Evolutionary conservation across 92 coral and sea anemone genomes (phyloP), one percentile per base, ranked within the genome.

Genomic region (Zoanthus gigantus): DNA sequence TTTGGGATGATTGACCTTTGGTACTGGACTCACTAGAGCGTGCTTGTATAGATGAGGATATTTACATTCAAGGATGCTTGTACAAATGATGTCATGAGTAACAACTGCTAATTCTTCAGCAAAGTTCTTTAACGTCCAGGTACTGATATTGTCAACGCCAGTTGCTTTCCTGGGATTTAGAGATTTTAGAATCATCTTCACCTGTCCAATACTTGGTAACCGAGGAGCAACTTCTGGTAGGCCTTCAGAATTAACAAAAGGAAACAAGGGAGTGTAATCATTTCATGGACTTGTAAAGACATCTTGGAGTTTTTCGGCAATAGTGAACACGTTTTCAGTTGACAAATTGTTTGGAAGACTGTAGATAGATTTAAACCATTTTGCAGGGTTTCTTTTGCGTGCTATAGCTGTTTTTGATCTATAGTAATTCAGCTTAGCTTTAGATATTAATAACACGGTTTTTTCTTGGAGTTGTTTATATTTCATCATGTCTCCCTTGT

Each of bases 331-430:
- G 1, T 90, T 71, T 74, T 61, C 72, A 67, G 71, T 30, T 58
- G 89, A 3, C 23, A 14, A 23, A 2, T 18, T 67, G 72, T 14
- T n/a, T 67, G 8, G 74, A 76, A 86, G 76, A 67, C 82, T 18
- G 46, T 68, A 90, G 17, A 87, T 89, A 9, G 79, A 89, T 63
- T 89, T 75, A 32, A 74, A 89, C 92, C 90, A 85, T 34, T 87
- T 87, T 3, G 72, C 72, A 28, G 88, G 93, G 84, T 87, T 78
- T 18, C 4, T 29, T 31, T 37, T 67, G 37, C 72, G 72, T 31
- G 72, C 18, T 31, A n/a, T 67, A 5, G 72, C 32, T n/a, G 84
- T 77, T 50, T 85, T 74, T 17, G 42, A 18, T 44, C 85, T 44
- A 71, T 84, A 74, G 90, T 56, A 84, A 30, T 61, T 77, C 7